Evolutionary conservation across 2,113 vertebrate genomes (phyloP).

Genomic region (Paedocypris sp.): DNA sequence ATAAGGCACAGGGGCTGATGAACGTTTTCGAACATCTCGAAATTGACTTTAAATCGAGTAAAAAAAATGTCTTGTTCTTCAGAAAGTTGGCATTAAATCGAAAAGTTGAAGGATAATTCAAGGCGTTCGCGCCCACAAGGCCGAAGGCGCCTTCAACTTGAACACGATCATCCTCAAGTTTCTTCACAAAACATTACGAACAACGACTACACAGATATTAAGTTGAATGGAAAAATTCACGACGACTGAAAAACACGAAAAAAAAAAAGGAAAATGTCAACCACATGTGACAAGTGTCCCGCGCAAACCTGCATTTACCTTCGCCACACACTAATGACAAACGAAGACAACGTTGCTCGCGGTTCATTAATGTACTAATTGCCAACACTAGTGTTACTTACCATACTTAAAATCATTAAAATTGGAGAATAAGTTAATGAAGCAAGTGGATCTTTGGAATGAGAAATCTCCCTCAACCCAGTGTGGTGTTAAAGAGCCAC

Average conservation of each 20-base stretch:
- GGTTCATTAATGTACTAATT: not conserved
- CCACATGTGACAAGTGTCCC: not conserved
- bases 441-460: not conserved
- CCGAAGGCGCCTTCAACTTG: not conserved
- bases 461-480: not conserved
- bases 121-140: not conserved
- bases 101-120: not conserved
- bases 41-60: not conserved
- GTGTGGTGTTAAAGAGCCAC: not conserved
- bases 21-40: not conserved
- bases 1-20: conserved; percentile 1
- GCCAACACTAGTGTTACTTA: conserved; percentile 7
- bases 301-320: not conserved
- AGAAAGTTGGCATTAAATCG: no score
- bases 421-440: conserved; percentile 27
- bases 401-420: conserved; percentile 39
- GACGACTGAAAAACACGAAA: no score
- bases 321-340: not conserved
- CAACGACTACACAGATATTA: not conserved
- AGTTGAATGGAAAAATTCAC: no score
- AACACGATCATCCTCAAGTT: not conserved
- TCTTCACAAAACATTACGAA: not conserved
- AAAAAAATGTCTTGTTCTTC: no score
- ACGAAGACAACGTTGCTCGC: not conserved
- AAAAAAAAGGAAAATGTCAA: no score